phyloP scores from a whole-genome alignment of 2,797 vertebrate genomes.

The Sebastiscus tertius region DNA sequence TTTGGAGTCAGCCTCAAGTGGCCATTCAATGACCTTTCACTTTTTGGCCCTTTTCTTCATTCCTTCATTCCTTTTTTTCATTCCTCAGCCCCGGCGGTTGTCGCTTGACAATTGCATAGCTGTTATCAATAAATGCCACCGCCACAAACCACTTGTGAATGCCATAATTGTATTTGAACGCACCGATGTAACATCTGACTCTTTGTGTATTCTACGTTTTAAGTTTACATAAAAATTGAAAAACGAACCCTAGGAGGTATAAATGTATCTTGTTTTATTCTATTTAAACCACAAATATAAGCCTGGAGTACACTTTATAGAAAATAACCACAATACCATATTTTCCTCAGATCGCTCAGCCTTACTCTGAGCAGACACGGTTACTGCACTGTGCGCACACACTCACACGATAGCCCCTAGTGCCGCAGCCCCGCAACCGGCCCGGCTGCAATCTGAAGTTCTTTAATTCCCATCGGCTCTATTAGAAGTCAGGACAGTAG shows the following conservation, averaged over 20 bases:
- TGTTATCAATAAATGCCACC: neutral
- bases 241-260: neutral
- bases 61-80: too few relatives aligned
- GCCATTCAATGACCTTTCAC: too few relatives aligned
- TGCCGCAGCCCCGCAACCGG: neutral
- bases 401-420: constrained; percentile 5
- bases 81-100: too few relatives aligned
- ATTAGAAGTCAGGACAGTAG: constrained; percentile 76
- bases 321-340: neutral
- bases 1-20: too few relatives aligned
- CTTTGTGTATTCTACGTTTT: too few relatives aligned
- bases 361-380: neutral
- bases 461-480: constrained; percentile 57
- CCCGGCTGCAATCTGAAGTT: constrained; percentile 24
- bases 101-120: too few relatives aligned
- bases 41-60: too few relatives aligned
- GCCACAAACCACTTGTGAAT: neutral
- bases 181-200: neutral
- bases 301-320: neutral
- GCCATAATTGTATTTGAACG: neutral
- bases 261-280: neutral
- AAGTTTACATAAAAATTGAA: too few relatives aligned
- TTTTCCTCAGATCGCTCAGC: neutral
- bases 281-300: neutral
- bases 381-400: neutral